phyloP scores from a whole-genome alignment of 2,888 invertebrate species.

The Pristionchus mayeri region DNA sequence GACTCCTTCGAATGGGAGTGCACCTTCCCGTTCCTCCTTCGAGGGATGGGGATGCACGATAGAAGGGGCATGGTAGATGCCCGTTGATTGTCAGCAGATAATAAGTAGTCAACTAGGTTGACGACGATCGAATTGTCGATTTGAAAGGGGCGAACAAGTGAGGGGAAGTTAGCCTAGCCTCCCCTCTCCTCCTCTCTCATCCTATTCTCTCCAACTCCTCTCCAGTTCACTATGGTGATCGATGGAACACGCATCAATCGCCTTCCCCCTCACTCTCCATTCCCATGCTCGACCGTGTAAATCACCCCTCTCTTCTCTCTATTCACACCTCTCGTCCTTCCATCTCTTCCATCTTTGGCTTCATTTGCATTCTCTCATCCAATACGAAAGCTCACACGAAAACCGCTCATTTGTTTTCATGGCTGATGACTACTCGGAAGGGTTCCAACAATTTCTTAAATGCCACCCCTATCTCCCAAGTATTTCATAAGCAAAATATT shows the following conservation, averaged over 20 bases:
- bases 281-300: background rate
- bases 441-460: no score
- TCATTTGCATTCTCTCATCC: background rate
- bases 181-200: background rate
- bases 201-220: background rate
- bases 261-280: background rate
- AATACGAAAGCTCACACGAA: no score
- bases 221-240: slow-evolving; percentile 10
- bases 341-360: slow-evolving; percentile 1
- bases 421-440: no score
- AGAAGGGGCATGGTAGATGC: slow-evolving; percentile 15
- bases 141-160: background rate
- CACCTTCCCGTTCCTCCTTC: background rate
- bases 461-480: no score
- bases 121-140: background rate
- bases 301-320: slow-evolving; percentile 15
- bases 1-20: background rate
- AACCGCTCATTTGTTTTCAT: no score
- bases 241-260: slow-evolving; percentile 13
- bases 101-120: background rate
- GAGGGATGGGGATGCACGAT: slow-evolving; percentile 22
- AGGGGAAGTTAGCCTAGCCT: background rate
- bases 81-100: background rate
- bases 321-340: background rate
- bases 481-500: no score